Base-by-base conservation (phyloP, 2,113 vertebrate genomes). In the Sterrhoptilus dennistouni region DNA sequence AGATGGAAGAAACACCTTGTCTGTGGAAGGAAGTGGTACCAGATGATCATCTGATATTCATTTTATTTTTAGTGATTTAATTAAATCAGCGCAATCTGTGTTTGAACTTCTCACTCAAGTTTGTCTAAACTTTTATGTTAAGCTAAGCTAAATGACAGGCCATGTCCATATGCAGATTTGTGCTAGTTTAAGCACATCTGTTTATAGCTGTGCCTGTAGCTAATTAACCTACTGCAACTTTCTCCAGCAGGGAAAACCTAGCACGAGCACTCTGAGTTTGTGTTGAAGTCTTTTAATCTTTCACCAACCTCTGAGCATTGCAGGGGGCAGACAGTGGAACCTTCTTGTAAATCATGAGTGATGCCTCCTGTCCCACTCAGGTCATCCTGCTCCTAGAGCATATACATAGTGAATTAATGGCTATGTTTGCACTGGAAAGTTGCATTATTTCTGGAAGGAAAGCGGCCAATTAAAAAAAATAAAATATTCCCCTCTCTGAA, bases 51-150 rank as follows among this genome's bases (percentile, higher is more conserved):
- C 74, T 65, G 47, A 85, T 85, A 54, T 42, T 16, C 40, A 27
- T 79, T 87, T 93, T 89, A 82, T 60, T 89, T 97, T 93, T 85
- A 87, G 74, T 31, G 24, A n/a, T 77, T 87, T 69, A 74, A 87
- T 89, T 83, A 68, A 87, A 54, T 65, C 21, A 69, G 24, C 85
- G 59, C 74, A 87, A 9, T 72, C 81, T 81, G 44, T 42, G n/a
- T 76, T 84, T 85, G 69, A 38, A 57, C 74, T 94, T 86, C 66
- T 79, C 42, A 13, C 12, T 83, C 5, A 15, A 64, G 24, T 59
- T 91, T 74, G 38, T 6, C 1, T 36, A 49, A 87, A 72, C 49
- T 76, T 85, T 65, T 76, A 20, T 90, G 11, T 52, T 49, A 49
- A 81, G 47, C 60, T 59, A 11, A 81, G 36, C 29, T 78, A 31